Percentiles rank a stretch among this genome's conserved stretches.
phyloP scores from a whole-genome alignment of 1,140 invertebrate genomes.

The Phenacoccus solenopsis region DNA sequence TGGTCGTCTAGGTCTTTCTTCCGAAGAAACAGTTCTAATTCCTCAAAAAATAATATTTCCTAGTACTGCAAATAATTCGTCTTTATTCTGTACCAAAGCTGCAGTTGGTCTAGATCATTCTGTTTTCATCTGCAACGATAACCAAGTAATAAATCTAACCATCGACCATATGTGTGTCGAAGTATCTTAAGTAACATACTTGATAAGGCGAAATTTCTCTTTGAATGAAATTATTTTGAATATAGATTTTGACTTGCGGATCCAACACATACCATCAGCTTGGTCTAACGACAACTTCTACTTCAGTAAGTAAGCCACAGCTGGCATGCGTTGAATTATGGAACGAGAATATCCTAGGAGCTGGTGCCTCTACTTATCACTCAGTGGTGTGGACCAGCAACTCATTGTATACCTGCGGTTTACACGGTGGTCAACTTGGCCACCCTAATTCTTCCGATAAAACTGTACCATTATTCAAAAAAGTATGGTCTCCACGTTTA shows the following conservation, averaged over 20 bases:
- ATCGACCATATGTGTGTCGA: too few species aligned
- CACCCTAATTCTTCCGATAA: conserved; percentile 23
- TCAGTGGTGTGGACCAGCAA: conserved; percentile 48
- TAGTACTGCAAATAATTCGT: not conserved
- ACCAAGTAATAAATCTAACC: not conserved
- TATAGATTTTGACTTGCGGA: conserved; percentile 50
- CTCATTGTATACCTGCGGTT: conserved; percentile 51
- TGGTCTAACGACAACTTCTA: conserved; percentile 40
- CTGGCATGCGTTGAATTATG: conserved; percentile 29
- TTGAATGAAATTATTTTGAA: not conserved
- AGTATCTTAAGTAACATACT: too few species aligned
- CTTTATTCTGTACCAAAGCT: not conserved
- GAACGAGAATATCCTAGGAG: conserved; percentile 34
- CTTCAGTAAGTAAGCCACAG: conserved; percentile 41
- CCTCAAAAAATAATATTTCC: conserved; percentile 37
- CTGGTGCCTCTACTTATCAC: conserved; percentile 50
- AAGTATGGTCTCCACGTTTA: not conserved
- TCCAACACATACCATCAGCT: conserved; percentile 49
- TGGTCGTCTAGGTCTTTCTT: conserved; percentile 49
- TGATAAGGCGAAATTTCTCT: too few species aligned
- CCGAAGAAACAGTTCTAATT: conserved; percentile 41
- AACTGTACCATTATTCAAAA: not conserved
- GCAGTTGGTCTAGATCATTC: not conserved
- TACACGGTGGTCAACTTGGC: conserved; percentile 61
- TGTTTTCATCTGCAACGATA: not conserved